A percentile compares a stretch with the other conserved stretches of the same genome.
Evolutionary conservation across 2,113 vertebrate species (phyloP).

Genomic region (Tinamus guttatus): DNA sequence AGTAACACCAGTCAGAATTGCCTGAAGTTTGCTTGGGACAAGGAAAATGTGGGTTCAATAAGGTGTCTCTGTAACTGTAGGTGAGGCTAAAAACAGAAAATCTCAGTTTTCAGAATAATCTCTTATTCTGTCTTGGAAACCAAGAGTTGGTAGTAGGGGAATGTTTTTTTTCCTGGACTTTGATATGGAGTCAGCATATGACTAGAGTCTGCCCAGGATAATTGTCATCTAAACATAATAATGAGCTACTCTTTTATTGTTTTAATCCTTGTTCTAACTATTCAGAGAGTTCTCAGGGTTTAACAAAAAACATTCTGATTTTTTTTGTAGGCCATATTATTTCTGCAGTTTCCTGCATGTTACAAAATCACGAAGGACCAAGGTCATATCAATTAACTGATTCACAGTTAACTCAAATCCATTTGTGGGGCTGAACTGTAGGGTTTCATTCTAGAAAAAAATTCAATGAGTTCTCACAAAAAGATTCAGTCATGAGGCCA

Average conservation of each 20-base stretch:
- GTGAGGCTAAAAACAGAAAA: not conserved
- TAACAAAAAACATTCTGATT: not conserved
- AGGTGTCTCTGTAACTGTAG: not conserved
- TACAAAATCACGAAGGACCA: not conserved
- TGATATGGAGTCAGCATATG: not conserved
- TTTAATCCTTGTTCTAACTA: not conserved
- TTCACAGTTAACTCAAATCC: not conserved
- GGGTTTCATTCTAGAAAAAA: not conserved
- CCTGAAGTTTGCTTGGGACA: not conserved
- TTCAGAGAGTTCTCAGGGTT: not conserved
- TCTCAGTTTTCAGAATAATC: not conserved
- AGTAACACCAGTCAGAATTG: fast-evolving
- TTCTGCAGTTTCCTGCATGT: not conserved
- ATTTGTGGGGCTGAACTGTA: not conserved
- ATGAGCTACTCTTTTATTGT: not conserved
- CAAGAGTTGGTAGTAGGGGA: not conserved
- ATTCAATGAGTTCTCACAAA: not conserved
- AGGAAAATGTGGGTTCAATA: not conserved
- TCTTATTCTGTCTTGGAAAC: not conserved
- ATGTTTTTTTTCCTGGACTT: not conserved
- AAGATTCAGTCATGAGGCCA: not conserved
- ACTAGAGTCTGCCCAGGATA: not conserved
- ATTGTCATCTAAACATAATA: not conserved
- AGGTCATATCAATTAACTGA: not conserved
- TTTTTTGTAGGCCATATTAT: not conserved